These are phyloP conservation scores for Andrena dorsata DNA, from an alignment of 2,888 invertebrate species.

Conservation along the genomic window DNA sequence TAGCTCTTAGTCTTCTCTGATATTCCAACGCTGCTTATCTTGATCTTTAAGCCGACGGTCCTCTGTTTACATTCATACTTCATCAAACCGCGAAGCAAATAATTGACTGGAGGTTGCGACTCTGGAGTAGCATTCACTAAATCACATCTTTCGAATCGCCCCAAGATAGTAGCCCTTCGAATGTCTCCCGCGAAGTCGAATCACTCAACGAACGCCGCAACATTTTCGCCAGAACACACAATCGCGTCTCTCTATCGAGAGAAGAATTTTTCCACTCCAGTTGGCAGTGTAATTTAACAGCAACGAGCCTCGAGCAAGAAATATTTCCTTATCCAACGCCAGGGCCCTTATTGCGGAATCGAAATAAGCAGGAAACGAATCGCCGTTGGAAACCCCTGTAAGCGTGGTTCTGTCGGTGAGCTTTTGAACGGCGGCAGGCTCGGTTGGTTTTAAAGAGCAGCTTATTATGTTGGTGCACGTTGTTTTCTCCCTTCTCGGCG, in stretches of 20 bases:
- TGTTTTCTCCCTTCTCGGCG: slow-evolving; percentile 6
- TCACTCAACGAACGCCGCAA: too few species aligned
- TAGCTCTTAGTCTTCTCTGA: neutral
- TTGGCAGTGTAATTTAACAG: slow-evolving; percentile 27
- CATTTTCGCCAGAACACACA: too few species aligned
- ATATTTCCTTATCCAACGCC: slow-evolving; percentile 35
- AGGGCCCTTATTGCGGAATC: slow-evolving; percentile 13
- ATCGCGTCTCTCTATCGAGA: too few species aligned
- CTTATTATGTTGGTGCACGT: slow-evolving; percentile 47
- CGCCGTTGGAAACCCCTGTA: slow-evolving; percentile 47
- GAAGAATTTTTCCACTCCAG: slow-evolving; percentile 5
- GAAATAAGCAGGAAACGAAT: slow-evolving; percentile 35
- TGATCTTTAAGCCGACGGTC: too few species aligned
- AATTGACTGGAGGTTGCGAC: too few species aligned
- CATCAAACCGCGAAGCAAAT: too few species aligned
- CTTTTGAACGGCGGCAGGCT: slow-evolving; percentile 51
- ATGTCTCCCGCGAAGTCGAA: too few species aligned
- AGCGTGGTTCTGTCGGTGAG: slow-evolving; percentile 40
- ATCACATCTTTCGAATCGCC: too few species aligned
- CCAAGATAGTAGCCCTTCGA: too few species aligned
- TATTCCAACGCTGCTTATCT: too few species aligned
- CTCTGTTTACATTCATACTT: too few species aligned
- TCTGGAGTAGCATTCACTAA: too few species aligned
- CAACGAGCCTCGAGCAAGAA: slow-evolving; percentile 6
- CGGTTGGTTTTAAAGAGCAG: slow-evolving; percentile 61